Percentiles rank a stretch among this genome's conserved stretches.
phyloP scores from a whole-genome alignment of 2,888 invertebrate genomes.

The Eupsilia transversa region DNA sequence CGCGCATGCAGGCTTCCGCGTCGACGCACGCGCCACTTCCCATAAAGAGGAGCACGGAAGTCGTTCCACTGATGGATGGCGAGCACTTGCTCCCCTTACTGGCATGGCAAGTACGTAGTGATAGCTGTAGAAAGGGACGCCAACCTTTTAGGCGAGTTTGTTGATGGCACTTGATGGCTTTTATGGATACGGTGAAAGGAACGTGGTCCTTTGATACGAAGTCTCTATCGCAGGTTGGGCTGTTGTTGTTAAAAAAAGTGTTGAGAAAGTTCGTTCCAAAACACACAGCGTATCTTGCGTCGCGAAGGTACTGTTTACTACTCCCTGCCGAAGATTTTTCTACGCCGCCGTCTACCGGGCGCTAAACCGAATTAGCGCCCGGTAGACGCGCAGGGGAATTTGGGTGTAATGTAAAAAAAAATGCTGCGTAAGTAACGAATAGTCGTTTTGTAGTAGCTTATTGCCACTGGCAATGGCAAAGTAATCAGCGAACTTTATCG shows the following conservation, averaged over 20 bases:
- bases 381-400: background rate
- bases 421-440: background rate
- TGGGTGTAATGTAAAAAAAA: background rate
- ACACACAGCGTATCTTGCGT: background rate
- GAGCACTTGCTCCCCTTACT: constrained; percentile 58
- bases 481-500: background rate
- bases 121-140: constrained; percentile 49
- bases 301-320: too few species aligned
- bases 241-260: background rate
- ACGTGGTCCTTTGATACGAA: constrained; percentile 29
- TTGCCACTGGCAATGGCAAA: background rate
- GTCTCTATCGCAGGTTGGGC: background rate
- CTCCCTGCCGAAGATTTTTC: background rate
- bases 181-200: constrained; percentile 38
- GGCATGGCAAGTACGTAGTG: constrained; percentile 45
- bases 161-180: constrained; percentile 22
- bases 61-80: constrained; percentile 63
- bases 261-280: background rate
- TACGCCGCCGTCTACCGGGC: too few species aligned
- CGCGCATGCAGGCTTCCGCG: constrained; percentile 59
- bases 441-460: background rate
- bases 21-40: constrained; percentile 72
- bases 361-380: too few species aligned
- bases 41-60: constrained; percentile 72
- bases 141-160: constrained; percentile 38